Percentiles rank a stretch among this genome's conserved stretches.
These are phyloP conservation scores for Microplitis deprimator DNA, from an alignment of 2,888 invertebrate species.

Conservation along the genomic window DNA sequence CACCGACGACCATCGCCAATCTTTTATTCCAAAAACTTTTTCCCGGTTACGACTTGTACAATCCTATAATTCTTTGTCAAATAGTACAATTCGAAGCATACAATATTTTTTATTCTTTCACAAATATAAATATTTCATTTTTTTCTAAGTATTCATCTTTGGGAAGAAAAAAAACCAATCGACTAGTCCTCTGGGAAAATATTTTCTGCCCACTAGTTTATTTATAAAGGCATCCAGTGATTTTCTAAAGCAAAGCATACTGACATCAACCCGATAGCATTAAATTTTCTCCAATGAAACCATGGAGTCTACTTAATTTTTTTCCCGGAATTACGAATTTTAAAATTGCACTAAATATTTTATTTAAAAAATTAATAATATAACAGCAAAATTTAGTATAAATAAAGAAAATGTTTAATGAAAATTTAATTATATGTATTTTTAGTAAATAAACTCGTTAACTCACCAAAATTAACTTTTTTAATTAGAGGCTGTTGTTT, in stretches of 20 bases:
- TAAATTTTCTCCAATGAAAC: too few species aligned
- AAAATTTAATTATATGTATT: background rate
- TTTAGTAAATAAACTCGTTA: background rate
- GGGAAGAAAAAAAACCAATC: background rate
- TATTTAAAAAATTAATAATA: background rate
- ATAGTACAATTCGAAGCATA: background rate
- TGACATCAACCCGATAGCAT: too few species aligned
- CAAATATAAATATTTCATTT: background rate
- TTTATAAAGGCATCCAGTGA: too few species aligned
- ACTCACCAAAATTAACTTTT: background rate
- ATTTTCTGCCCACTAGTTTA: too few species aligned
- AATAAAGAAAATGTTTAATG: too few species aligned
- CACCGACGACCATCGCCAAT: slow-evolving; percentile 39
- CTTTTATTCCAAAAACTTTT: slow-evolving; percentile 49
- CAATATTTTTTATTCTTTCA: background rate
- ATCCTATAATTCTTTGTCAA: slow-evolving; percentile 12
- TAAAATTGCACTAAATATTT: too few species aligned
- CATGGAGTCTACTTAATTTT: too few species aligned
- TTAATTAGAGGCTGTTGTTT: background rate
- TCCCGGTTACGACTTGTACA: slow-evolving; percentile 20
- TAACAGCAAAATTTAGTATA: too few species aligned
- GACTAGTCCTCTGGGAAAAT: background rate
- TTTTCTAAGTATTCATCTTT: background rate
- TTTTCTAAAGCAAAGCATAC: too few species aligned
- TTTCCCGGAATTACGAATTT: too few species aligned